These are phyloP conservation scores for Microctenopoma lineatum DNA, from an alignment of 2,797 vertebrate genomes.

Conservation along the genomic window DNA sequence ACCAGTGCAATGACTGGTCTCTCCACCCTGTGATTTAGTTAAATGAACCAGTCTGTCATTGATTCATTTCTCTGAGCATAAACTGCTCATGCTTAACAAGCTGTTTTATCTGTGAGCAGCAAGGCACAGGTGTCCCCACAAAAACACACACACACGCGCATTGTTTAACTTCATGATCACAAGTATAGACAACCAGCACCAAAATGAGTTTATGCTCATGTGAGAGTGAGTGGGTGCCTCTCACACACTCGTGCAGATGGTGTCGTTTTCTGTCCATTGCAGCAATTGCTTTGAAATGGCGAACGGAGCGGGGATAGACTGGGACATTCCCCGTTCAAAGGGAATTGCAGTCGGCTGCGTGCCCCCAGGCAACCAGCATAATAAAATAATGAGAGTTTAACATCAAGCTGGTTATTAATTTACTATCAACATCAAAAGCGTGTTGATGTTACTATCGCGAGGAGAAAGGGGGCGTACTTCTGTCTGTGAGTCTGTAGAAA, in stretches of 20 bases:
- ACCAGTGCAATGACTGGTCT: not conserved
- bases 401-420: slow-evolving; percentile 55
- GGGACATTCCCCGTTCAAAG: slow-evolving; percentile 43
- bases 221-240: slow-evolving; percentile 52
- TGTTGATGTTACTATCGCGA: slow-evolving; percentile 9
- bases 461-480: not conserved
- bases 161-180: slow-evolving; percentile 47
- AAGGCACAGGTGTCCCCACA: slow-evolving; percentile 18
- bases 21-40: slow-evolving; percentile 32
- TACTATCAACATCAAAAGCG: slow-evolving; percentile 41
- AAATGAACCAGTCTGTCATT: slow-evolving; percentile 24
- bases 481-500: not conserved
- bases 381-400: slow-evolving; percentile 60
- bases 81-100: slow-evolving; percentile 27
- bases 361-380: slow-evolving; percentile 36
- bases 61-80: slow-evolving; percentile 31
- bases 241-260: slow-evolving; percentile 21
- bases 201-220: slow-evolving; percentile 52
- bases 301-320: slow-evolving; percentile 22
- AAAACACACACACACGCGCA: not conserved
- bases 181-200: slow-evolving; percentile 61
- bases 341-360: not conserved
- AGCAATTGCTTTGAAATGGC: slow-evolving; percentile 56
- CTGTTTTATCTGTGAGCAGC: slow-evolving; percentile 13
- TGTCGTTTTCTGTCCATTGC: slow-evolving; percentile 43